Evolutionary conservation across 1,140 invertebrate species (phyloP).

Genomic region (Papilio dardanus): DNA sequence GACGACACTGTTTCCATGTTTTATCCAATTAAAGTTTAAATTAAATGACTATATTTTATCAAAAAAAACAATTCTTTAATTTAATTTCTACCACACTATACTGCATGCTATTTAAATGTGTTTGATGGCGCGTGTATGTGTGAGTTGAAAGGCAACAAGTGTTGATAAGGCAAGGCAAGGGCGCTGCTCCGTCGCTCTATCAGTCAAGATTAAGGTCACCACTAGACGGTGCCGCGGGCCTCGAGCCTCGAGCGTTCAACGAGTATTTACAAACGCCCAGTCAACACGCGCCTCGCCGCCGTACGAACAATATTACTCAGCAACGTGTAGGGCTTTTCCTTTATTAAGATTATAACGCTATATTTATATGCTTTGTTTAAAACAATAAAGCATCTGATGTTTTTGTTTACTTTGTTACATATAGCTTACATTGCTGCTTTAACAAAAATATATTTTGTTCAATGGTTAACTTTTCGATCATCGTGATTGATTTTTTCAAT

Average conservation of each 20-base stretch:
- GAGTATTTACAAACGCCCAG: slow-evolving; percentile 26
- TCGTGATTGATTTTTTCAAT: slow-evolving; percentile 24
- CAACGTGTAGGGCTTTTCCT: slow-evolving; percentile 1
- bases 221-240: slow-evolving; percentile 11
- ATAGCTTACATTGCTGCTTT: background rate
- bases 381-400: background rate
- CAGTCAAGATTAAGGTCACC: slow-evolving; percentile 78
- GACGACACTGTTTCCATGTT: background rate
- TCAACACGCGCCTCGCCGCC: slow-evolving; percentile 22
- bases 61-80: no score
- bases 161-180: slow-evolving; percentile 67
- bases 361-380: slow-evolving; percentile 12
- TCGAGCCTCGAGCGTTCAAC: slow-evolving; percentile 7
- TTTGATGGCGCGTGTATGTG: slow-evolving; percentile 23
- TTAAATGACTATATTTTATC: no score
- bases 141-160: slow-evolving; percentile 55
- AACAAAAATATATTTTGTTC: background rate
- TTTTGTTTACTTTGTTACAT: background rate
- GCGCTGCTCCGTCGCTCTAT: slow-evolving; percentile 66
- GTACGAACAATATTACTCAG: background rate
- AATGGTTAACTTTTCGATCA: background rate
- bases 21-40: background rate
- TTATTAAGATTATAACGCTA: background rate
- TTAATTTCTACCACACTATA: no score
- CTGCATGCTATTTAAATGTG: background rate